These are phyloP conservation scores for Pyralis farinalis DNA, from an alignment of 2,888 invertebrate species.

Conservation along the genomic window DNA sequence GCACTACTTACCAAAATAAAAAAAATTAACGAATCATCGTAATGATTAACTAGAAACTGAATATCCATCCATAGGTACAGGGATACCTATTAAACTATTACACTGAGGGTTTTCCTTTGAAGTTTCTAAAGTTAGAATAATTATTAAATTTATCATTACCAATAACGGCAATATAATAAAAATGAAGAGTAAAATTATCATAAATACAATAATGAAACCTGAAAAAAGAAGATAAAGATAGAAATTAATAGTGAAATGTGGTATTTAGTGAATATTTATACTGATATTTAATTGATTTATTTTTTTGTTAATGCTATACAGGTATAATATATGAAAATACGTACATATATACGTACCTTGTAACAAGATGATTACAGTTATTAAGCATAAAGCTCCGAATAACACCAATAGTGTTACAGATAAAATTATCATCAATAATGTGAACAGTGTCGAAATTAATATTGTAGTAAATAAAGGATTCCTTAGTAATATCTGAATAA, in stretches of 20 bases:
- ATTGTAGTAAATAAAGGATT: constrained; percentile 42
- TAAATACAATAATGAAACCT: not conserved
- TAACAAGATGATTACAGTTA: constrained; percentile 34
- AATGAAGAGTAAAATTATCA: not conserved
- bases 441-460: constrained; percentile 22
- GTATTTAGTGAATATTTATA: no score
- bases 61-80: no score
- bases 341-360: constrained; percentile 51
- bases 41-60: no score
- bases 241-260: no score
- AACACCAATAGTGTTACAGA: constrained; percentile 28
- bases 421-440: constrained; percentile 24
- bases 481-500: constrained; percentile 20
- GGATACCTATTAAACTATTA: no score
- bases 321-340: no score
- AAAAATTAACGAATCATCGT: no score
- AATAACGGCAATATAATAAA: not conserved
- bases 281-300: no score
- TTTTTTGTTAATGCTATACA: no score
- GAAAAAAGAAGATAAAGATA: not conserved
- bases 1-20: no score
- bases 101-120: no score
- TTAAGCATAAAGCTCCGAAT: constrained; percentile 27
- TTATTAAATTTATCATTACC: not conserved
- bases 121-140: no score